phyloP scores from a whole-genome alignment of 1,140 invertebrate species.

The Brachionus asplanchnoidis region DNA sequence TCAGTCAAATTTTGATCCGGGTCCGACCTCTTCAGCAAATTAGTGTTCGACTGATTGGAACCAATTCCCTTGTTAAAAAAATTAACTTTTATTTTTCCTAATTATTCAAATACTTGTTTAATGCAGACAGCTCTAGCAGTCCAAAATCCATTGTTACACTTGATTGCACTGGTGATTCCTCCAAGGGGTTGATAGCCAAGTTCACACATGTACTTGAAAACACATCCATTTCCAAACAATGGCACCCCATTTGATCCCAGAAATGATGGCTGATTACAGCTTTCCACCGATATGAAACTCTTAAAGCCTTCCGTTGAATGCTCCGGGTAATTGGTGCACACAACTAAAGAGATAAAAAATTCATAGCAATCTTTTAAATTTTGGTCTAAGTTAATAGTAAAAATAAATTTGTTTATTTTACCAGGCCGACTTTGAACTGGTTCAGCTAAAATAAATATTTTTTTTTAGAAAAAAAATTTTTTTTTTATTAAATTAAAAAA shows the following conservation, averaged over 20 bases:
- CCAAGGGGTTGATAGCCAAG: conserved; percentile 24
- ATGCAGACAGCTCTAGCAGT: conserved; percentile 35
- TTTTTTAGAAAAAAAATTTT: neutral
- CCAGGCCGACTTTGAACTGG: neutral
- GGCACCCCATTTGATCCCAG: neutral
- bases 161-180: neutral
- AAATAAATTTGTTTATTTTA: neutral
- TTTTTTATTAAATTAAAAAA: neutral
- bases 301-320: conserved; percentile 39
- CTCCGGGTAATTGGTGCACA: conserved; percentile 20
- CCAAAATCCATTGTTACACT: conserved; percentile 38
- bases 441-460: neutral
- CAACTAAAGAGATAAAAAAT: neutral
- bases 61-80: neutral
- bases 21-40: neutral
- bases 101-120: neutral
- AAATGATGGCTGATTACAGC: conserved; percentile 34
- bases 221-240: conserved; percentile 36
- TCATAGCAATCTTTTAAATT: neutral
- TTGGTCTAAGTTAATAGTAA: neutral
- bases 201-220: conserved; percentile 37
- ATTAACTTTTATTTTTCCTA: neutral
- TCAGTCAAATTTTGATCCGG: neutral
- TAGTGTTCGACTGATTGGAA: neutral
- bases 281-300: conserved; percentile 37